Percentiles rank a stretch among this genome's conserved stretches.
These are phyloP conservation scores for Atopsyche davidsoni DNA, from an alignment of 1,140 invertebrate genomes.

Conservation along the genomic window DNA sequence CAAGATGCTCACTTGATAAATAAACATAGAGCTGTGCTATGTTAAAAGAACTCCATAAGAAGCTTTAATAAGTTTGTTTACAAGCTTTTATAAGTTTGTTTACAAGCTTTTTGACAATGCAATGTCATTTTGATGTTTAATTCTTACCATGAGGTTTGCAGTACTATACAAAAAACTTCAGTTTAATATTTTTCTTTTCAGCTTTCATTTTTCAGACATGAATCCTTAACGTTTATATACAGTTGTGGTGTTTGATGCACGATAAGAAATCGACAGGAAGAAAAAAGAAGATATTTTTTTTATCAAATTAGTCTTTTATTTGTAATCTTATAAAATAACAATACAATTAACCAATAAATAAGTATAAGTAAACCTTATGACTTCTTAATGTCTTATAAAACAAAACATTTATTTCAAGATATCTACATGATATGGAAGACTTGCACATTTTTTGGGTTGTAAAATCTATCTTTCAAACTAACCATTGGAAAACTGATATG, in stretches of 20 bases:
- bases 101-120: too few relatives aligned
- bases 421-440: slow-evolving; percentile 32
- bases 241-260: slow-evolving; percentile 66
- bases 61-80: too few relatives aligned
- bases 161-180: background rate
- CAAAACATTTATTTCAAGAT: slow-evolving; percentile 29
- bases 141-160: slow-evolving; percentile 9
- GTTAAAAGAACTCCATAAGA: too few relatives aligned
- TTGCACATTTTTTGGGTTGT: slow-evolving; percentile 29
- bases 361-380: slow-evolving; percentile 30
- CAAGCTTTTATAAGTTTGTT: too few relatives aligned
- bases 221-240: slow-evolving; percentile 43
- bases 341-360: slow-evolving; percentile 32
- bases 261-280: slow-evolving; percentile 42
- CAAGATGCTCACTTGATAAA: too few relatives aligned
- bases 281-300: slow-evolving; percentile 38
- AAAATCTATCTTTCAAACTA: slow-evolving; percentile 26
- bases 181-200: slow-evolving; percentile 11
- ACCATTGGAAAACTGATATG: slow-evolving; percentile 30
- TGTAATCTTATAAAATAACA: slow-evolving; percentile 47
- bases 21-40: too few relatives aligned
- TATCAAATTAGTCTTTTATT: slow-evolving; percentile 50
- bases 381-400: slow-evolving; percentile 31
- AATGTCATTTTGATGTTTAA: too few relatives aligned
- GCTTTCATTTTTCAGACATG: slow-evolving; percentile 33